Evolutionary conservation across 1,140 invertebrate genomes (phyloP).

Genomic region (Pentalonia nigronervosa): DNA sequence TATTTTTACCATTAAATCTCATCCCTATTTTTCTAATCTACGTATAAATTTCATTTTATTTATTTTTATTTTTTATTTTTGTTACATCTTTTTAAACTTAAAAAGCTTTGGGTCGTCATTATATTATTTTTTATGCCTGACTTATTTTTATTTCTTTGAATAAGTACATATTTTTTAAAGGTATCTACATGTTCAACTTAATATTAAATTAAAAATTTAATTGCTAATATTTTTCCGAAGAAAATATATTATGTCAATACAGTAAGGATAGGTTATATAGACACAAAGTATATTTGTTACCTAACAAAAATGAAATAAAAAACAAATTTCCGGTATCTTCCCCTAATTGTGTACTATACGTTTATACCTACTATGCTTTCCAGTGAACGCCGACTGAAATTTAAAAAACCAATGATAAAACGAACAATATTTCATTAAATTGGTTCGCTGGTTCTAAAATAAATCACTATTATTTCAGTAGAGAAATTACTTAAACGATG

Average conservation of each 20-base stretch:
- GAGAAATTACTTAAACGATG: background rate
- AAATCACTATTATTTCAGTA: background rate
- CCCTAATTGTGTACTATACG: no score
- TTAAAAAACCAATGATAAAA: background rate
- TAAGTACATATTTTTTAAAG: background rate
- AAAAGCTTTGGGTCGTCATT: background rate
- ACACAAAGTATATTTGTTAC: background rate
- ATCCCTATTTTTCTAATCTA: constrained; percentile 5
- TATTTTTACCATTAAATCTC: background rate
- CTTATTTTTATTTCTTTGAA: background rate
- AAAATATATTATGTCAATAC: background rate
- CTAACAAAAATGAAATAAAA: background rate
- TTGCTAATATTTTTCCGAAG: background rate
- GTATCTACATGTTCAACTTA: background rate
- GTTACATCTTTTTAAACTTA: background rate
- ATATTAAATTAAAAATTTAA: background rate
- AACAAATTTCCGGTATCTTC: background rate
- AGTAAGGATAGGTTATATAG: background rate
- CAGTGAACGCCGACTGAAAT: background rate
- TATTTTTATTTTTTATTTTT: background rate
- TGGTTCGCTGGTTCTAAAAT: background rate
- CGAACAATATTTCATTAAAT: background rate
- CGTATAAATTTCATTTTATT: background rate
- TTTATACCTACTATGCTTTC: background rate
- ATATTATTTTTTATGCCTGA: constrained; percentile 7